Percentiles rank a stretch among this genome's conserved stretches.
Conservation (phyloP, 2,888 invertebrate genomes). For the Drosophila barbarae region DNA sequence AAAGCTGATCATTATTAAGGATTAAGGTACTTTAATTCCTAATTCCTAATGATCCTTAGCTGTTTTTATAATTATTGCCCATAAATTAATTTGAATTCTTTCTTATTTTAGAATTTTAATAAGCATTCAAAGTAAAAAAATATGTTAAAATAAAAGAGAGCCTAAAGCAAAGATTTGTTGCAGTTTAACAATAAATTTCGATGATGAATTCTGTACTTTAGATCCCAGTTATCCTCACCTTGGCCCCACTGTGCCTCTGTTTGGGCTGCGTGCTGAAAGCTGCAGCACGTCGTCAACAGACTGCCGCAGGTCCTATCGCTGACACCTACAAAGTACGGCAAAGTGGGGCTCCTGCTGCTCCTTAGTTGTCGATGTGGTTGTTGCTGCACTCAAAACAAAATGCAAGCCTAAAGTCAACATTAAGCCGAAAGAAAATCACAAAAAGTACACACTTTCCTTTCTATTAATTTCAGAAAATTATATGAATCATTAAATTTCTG, state of each 20-base stretch:
- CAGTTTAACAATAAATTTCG: too few relatives aligned
- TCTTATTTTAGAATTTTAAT: background rate
- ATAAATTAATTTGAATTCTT: background rate
- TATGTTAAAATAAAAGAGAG: background rate
- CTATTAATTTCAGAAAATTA: background rate
- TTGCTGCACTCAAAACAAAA: background rate
- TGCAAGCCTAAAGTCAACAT: too few relatives aligned
- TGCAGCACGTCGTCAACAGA: slow-evolving; percentile 53
- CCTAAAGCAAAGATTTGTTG: fast-evolving
- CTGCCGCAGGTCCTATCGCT: slow-evolving; percentile 40
- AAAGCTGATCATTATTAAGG: too few relatives aligned
- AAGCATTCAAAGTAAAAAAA: background rate
- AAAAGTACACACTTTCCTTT: background rate
- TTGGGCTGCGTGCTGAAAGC: slow-evolving; percentile 20
- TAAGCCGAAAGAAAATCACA: background rate
- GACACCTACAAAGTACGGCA: slow-evolving; percentile 52
- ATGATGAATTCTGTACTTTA: fast-evolving
- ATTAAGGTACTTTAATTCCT: too few relatives aligned
- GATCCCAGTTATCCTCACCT: background rate
- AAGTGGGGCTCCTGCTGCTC: slow-evolving; percentile 30
- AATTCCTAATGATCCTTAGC: background rate
- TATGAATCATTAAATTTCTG: background rate
- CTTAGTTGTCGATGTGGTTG: slow-evolving; percentile 10
- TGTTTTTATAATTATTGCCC: background rate
- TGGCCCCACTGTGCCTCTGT: slow-evolving; percentile 40